These are phyloP conservation scores for Coelopa frigida DNA, from an alignment of 1,140 invertebrate genomes.

Conservation along the genomic window DNA sequence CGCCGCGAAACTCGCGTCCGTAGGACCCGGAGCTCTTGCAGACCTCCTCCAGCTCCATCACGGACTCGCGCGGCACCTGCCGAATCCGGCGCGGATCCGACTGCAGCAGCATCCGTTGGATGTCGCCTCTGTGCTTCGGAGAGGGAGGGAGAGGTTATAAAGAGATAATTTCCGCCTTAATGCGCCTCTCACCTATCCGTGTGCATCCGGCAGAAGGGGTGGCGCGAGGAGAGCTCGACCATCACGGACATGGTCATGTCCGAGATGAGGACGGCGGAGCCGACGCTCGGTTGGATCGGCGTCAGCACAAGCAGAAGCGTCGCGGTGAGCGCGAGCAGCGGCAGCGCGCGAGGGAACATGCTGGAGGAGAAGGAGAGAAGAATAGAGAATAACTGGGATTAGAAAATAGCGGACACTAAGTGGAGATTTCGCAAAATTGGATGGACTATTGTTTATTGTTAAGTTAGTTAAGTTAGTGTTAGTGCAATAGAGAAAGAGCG, in stretches of 20 bases:
- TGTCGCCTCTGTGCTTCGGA: slow-evolving; percentile 52
- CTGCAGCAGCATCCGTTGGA: slow-evolving; percentile 53
- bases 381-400: slow-evolving; percentile 4
- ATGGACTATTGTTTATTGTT: too few species aligned
- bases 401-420: too few species aligned
- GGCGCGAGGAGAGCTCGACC: slow-evolving; percentile 54
- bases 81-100: slow-evolving; percentile 53
- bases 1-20: slow-evolving; percentile 43
- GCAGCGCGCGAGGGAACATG: slow-evolving; percentile 22
- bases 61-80: slow-evolving; percentile 54
- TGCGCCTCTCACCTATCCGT: slow-evolving; percentile 47
- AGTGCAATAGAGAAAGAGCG: too few species aligned
- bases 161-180: background rate
- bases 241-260: slow-evolving; percentile 57
- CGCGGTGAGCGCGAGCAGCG: slow-evolving; percentile 18
- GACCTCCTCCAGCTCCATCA: slow-evolving; percentile 52
- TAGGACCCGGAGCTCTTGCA: slow-evolving; percentile 47
- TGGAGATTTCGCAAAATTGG: too few species aligned
- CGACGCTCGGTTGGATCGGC: background rate
- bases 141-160: slow-evolving; percentile 1
- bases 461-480: too few species aligned
- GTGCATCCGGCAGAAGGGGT: slow-evolving; percentile 55
- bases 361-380: slow-evolving; percentile 7
- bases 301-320: slow-evolving; percentile 14
- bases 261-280: slow-evolving; percentile 51